Evolutionary conservation across 2,888 invertebrate species (phyloP), one percentile per base, ranked within the genome.

Genomic region (Sylvicola cinctus): DNA sequence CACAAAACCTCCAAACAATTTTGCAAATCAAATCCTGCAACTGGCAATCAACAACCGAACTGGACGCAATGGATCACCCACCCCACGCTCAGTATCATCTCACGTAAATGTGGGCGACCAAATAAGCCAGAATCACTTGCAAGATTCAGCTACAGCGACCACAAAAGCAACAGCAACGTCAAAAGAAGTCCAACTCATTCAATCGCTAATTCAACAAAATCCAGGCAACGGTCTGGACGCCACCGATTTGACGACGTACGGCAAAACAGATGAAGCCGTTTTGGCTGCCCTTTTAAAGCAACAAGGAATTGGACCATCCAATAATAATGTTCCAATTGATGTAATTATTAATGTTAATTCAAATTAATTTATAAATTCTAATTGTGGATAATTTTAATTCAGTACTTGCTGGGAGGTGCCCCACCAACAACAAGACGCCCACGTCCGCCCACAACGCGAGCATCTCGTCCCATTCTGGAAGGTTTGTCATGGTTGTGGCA

Each of bases 271-370:
- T 44, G 76, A 76, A 39, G 76, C 76, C 2, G 55, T 77, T 39
- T 59, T 77, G 16, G 75, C 76, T 1, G 71, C 74, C 3, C 54
- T 76, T 35, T 55, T 77, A 32, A 75, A 75, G 54, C 69, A 74
- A 45, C 69, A 74, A 48, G 76, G 76, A 28, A 74, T 77, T 43
- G 74, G 70, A 37, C 76, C 78, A 3, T 63, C 68, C n/a, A 73
- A 47, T 23, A 47, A 48, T 37, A 46, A 47, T 31, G 37, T 51
- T n/a, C 50, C 48, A 23, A 38, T 47, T 16, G 46, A 47, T 38
- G 48, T 52, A 42, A 47, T 44, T 42, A 15, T 10, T 25, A 15
- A 4, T 29, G 16, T 17, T 16, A 14, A 23, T n/a, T n/a, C 7
- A 29, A 13, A 12, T 15, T 27, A 4, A 27, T 16, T n/a, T 33